Evolutionary conservation across 2,888 invertebrate genomes (phyloP).

Genomic region (Epistrophella euchroma): DNA sequence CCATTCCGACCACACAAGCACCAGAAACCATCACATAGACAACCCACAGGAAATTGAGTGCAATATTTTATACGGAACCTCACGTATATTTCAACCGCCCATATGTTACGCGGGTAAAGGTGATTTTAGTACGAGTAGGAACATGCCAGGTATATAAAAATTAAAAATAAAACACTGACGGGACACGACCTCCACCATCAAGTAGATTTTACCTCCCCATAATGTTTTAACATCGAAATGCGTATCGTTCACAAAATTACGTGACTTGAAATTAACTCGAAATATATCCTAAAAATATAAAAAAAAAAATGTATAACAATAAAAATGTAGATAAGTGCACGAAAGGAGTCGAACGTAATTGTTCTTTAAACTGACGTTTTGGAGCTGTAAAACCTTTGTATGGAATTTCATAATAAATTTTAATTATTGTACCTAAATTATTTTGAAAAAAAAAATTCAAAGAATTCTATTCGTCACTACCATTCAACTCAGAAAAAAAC

Average conservation of each 20-base stretch:
- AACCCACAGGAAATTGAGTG: slow-evolving; percentile 61
- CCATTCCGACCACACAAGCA: slow-evolving; percentile 20
- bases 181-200: background rate
- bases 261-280: slow-evolving; percentile 71
- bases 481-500: too few species aligned
- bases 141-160: slow-evolving; percentile 28
- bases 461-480: too few species aligned
- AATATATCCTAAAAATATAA: slow-evolving; percentile 23
- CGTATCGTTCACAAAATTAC: slow-evolving; percentile 68
- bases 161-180: slow-evolving; percentile 33
- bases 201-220: background rate
- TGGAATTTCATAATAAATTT: too few species aligned
- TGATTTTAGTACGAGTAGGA: background rate
- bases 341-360: background rate
- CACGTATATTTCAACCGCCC: slow-evolving; percentile 24
- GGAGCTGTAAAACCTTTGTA: too few species aligned
- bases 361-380: background rate
- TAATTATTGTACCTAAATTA: too few species aligned
- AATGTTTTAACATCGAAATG: slow-evolving; percentile 63
- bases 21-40: slow-evolving; percentile 15
- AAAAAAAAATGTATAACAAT: background rate
- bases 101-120: slow-evolving; percentile 21
- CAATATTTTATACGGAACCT: slow-evolving; percentile 48
- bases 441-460: too few species aligned
- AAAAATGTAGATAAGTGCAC: background rate